phyloP scores from a whole-genome alignment of 2,888 invertebrate genomes.

The Aspidiotus destructor region DNA sequence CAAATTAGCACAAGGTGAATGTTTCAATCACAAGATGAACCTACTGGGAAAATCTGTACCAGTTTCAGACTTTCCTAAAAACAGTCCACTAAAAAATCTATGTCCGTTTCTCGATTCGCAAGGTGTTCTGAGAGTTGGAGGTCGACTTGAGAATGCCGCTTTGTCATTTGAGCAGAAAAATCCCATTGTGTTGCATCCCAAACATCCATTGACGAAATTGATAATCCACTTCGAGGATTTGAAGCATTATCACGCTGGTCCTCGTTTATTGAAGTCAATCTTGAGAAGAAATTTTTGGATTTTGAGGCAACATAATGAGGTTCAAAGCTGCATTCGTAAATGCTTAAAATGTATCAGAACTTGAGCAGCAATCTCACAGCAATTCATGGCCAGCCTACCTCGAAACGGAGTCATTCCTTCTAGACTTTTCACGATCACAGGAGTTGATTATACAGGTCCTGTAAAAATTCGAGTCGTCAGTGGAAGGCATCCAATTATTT shows the following conservation, averaged over 20 bases:
- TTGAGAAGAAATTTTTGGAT: slow-evolving; percentile 5
- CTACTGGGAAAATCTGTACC: not conserved
- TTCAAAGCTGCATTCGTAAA: not conserved
- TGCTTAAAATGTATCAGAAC: not conserved
- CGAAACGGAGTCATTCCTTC: slow-evolving; percentile 32
- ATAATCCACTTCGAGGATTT: slow-evolving; percentile 35
- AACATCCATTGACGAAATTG: slow-evolving; percentile 11
- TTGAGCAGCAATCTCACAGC: slow-evolving; percentile 3
- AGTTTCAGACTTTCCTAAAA: too few relatives aligned
- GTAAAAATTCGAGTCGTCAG: not conserved
- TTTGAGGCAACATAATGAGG: not conserved
- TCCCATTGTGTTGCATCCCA: slow-evolving; percentile 34
- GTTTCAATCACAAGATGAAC: not conserved
- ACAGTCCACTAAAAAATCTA: slow-evolving; percentile 8
- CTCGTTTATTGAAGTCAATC: slow-evolving; percentile 13
- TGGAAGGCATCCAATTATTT: not conserved
- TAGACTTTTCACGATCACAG: slow-evolving; percentile 29
- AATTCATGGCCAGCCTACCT: slow-evolving; percentile 39
- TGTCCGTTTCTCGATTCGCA: slow-evolving; percentile 35
- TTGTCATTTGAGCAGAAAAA: slow-evolving; percentile 31
- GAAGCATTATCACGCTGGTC: slow-evolving; percentile 34
- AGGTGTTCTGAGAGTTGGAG: slow-evolving; percentile 36
- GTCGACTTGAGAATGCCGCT: slow-evolving; percentile 34
- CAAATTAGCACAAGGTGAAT: not conserved
- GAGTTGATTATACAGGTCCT: slow-evolving; percentile 35